Evolutionary conservation across 2,797 vertebrate genomes (phyloP).

Genomic region (Avahi laniger): DNA sequence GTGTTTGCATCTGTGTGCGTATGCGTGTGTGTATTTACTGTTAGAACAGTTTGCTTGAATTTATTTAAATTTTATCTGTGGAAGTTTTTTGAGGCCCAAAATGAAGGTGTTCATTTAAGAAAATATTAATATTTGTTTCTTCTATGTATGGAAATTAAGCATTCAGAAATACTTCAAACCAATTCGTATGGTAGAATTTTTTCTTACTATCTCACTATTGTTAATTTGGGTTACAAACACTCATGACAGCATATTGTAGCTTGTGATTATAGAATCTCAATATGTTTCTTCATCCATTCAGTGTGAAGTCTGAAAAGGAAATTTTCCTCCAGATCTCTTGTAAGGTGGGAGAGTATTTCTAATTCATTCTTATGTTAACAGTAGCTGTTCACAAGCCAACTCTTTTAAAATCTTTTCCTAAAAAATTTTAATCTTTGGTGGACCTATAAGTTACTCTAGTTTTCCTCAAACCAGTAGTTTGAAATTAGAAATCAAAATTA

Average conservation of each 20-base stretch:
- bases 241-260: neutral
- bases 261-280: neutral
- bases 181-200: neutral
- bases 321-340: neutral
- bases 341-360: neutral
- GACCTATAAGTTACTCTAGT: neutral
- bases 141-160: neutral
- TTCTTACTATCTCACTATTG: neutral
- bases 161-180: neutral
- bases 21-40: neutral
- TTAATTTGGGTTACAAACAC: neutral
- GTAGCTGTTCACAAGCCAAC: neutral
- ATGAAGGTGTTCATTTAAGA: neutral
- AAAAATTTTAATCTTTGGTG: neutral
- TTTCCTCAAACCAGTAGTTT: neutral
- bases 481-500: neutral
- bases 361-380: neutral
- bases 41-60: neutral
- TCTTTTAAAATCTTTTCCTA: neutral
- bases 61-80: neutral
- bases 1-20: neutral
- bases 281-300: neutral
- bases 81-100: neutral
- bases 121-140: neutral
- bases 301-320: neutral